These are phyloP conservation scores for Sebastes itinus DNA, from an alignment of 2,797 vertebrate genomes.

Conservation along the genomic window DNA sequence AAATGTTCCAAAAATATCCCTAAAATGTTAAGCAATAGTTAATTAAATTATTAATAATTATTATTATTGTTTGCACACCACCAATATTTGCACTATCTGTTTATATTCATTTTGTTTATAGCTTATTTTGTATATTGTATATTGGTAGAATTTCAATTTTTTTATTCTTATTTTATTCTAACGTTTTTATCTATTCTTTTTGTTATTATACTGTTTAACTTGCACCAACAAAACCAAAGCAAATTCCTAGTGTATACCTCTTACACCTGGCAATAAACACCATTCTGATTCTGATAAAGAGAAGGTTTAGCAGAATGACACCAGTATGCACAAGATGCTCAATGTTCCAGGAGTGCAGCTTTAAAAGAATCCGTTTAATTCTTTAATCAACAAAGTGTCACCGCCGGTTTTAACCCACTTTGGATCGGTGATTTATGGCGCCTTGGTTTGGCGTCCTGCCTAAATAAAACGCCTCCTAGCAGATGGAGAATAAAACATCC, in stretches of 20 bases:
- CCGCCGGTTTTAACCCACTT: neutral
- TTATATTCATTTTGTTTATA: too few species aligned
- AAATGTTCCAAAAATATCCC: neutral
- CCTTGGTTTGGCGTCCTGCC: conserved; percentile 19
- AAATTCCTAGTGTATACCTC: too few species aligned
- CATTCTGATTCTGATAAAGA: too few species aligned
- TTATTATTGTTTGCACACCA: too few species aligned
- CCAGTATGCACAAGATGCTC: neutral
- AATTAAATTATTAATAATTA: neutral
- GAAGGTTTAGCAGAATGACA: neutral
- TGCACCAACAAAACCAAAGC: too few species aligned
- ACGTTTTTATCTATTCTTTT: too few species aligned
- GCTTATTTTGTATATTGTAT: too few species aligned
- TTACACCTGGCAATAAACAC: too few species aligned
- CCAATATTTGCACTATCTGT: too few species aligned
- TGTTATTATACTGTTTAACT: too few species aligned
- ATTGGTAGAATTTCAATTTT: too few species aligned
- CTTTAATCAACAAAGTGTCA: neutral
- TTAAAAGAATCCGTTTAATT: neutral
- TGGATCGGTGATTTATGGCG: conserved; percentile 45
- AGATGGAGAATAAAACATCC: neutral
- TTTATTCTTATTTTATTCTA: too few species aligned
- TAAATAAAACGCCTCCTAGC: conserved; percentile 33
- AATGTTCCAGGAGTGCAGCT: neutral
- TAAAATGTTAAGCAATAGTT: neutral